A percentile compares a stretch with the other conserved stretches of the same genome.
Conservation (phyloP, 1,140 invertebrate species). For the Heliconius nattereri region DNA sequence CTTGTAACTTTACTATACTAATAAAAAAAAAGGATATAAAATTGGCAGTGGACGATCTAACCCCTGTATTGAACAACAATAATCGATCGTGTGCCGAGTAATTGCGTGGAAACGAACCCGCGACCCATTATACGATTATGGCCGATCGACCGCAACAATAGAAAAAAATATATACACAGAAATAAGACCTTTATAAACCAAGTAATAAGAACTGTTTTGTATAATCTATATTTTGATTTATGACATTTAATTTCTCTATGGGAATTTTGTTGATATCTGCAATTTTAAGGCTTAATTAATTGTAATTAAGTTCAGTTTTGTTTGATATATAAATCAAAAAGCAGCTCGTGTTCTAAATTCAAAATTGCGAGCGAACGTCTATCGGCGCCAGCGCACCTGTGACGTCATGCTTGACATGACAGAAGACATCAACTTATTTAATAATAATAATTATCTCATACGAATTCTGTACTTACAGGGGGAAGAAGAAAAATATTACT, state of each 20-base stretch:
- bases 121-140: slow-evolving; percentile 79
- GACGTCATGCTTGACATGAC: slow-evolving; percentile 50
- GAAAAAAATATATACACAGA: slow-evolving; percentile 41
- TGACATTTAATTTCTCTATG: neutral
- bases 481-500: neutral
- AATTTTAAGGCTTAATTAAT: slow-evolving; percentile 20
- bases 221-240: neutral
- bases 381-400: slow-evolving; percentile 61
- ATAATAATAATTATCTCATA: neutral
- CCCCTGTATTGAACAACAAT: slow-evolving; percentile 79
- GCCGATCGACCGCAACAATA: slow-evolving; percentile 75
- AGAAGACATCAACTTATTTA: slow-evolving; percentile 41
- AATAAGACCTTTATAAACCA: slow-evolving; percentile 24
- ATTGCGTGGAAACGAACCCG: slow-evolving; percentile 75
- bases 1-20: slow-evolving; percentile 65
- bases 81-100: slow-evolving; percentile 80
- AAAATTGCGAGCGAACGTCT: slow-evolving; percentile 57
- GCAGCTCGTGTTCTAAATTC: slow-evolving; percentile 47
- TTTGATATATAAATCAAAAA: slow-evolving; percentile 33
- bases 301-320: slow-evolving; percentile 27
- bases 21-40: slow-evolving; percentile 76
- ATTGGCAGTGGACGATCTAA: slow-evolving; percentile 78
- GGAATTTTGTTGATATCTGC: neutral
- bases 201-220: neutral
- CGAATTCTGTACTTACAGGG: neutral